Evolutionary conservation across 2,113 vertebrate genomes (phyloP).

Genomic region (Toxotes jaculatrix): DNA sequence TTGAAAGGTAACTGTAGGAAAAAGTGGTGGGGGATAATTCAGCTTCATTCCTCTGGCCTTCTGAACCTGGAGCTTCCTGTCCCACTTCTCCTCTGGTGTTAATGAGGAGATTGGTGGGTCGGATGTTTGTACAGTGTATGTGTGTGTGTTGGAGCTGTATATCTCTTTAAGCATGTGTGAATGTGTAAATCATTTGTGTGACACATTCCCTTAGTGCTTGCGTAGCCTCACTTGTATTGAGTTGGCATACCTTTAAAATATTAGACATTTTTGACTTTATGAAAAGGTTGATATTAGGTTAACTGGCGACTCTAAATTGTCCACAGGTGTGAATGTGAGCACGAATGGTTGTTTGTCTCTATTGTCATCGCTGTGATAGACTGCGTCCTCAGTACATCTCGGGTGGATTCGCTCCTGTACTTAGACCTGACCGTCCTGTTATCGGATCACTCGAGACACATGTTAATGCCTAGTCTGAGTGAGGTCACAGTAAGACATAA

Average conservation of each 20-base stretch:
- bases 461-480: no score
- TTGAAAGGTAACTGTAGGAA: conserved; percentile 40
- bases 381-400: no score
- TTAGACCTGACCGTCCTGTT: no score
- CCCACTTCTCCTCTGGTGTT: background rate
- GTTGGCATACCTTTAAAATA: background rate
- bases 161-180: conserved; percentile 9
- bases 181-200: background rate
- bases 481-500: no score
- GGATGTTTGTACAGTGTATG: conserved; percentile 34
- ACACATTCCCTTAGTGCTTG: background rate
- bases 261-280: background rate
- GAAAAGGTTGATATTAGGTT: background rate
- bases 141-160: conserved; percentile 15
- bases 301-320: no score
- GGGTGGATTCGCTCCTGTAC: no score
- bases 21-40: conserved; percentile 28
- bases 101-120: conserved; percentile 11
- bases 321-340: no score
- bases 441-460: no score
- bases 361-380: no score
- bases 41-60: conserved; percentile 48
- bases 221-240: background rate
- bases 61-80: conserved; percentile 59
- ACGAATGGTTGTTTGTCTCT: no score